phyloP scores from a whole-genome alignment of 2,113 vertebrate species.

The Elaphurus davidianus region DNA sequence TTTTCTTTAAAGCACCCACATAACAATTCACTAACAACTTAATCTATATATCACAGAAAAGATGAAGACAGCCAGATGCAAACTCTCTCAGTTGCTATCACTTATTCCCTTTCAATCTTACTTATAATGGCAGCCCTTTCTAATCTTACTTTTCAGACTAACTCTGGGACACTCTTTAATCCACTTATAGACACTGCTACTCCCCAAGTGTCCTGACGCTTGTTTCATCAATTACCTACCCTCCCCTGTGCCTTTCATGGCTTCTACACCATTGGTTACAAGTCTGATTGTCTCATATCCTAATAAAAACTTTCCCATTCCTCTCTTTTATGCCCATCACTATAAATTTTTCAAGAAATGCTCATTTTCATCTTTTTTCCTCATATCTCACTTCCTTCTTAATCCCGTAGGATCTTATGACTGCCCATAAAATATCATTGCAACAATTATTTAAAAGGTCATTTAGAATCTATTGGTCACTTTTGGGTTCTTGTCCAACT shows the following conservation, averaged over 20 bases:
- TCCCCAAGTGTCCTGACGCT: neutral
- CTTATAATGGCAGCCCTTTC: neutral
- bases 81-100: neutral
- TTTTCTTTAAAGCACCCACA: neutral
- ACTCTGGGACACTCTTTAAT: neutral
- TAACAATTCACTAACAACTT: neutral
- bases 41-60: neutral
- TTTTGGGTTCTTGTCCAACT: neutral
- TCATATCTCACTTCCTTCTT: constrained; percentile 17
- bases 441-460: neutral
- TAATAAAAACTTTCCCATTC: neutral
- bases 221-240: neutral
- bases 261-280: neutral
- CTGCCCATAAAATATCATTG: constrained; percentile 22
- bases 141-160: neutral
- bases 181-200: neutral
- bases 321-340: neutral
- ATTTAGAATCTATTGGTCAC: neutral
- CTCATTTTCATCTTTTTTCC: neutral
- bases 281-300: neutral
- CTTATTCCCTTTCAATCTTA: neutral
- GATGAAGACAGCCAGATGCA: neutral
- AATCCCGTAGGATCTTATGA: neutral
- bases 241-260: neutral
- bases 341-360: constrained; percentile 7